Evolutionary conservation across 2,888 invertebrate species (phyloP), one percentile per base, ranked within the genome.

Genomic region (Carpatolechia fugitivella): DNA sequence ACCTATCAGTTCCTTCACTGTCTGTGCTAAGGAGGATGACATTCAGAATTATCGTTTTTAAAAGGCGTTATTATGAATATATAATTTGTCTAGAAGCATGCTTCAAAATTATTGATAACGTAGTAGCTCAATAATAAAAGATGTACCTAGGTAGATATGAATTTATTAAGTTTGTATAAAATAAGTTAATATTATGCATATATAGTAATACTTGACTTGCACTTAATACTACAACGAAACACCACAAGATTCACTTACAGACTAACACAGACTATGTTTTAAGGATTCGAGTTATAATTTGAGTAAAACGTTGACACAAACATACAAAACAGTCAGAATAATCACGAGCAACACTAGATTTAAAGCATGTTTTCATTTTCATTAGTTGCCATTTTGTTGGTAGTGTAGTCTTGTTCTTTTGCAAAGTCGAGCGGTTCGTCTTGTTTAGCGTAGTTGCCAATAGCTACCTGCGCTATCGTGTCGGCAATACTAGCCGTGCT

Each of bases 391-490:
- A 61, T 70, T 70, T 85, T 85, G 51, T 65, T 74, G 35, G 73
- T 77, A 58, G 74, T 76, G 57, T 85, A 89, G 66, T 88, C 88
- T 64, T 81, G 81, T 55, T 85, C 84, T 65, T 85, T 88, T 1
- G 73, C 78, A 65, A 85, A 89, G 60, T 87, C 88, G 56, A 83
- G 75, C 6, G 78, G 81, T 48, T 88, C 85, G 11, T 88, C 87
- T 54, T 83, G 81, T 64, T 85, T 85, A 2, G 82, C 75, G 63
- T 84, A 86, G 61, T 82, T 85, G 1, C 85, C 86, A 80, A 88
- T 80, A 6, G 87, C 83, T 11, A 86, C 83, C 62, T 88, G 90
- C 8, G 85, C 80, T 59, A 88, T 84, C 0, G 88, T 82, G 55
- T 90, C 90, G 1, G 78, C 82, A 46, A 88, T 84, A 61, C 80